Evolutionary conservation across 1,140 invertebrate genomes (phyloP), one percentile per base, ranked within the genome.

Genomic region (Pseudomyrmex pallidus): DNA sequence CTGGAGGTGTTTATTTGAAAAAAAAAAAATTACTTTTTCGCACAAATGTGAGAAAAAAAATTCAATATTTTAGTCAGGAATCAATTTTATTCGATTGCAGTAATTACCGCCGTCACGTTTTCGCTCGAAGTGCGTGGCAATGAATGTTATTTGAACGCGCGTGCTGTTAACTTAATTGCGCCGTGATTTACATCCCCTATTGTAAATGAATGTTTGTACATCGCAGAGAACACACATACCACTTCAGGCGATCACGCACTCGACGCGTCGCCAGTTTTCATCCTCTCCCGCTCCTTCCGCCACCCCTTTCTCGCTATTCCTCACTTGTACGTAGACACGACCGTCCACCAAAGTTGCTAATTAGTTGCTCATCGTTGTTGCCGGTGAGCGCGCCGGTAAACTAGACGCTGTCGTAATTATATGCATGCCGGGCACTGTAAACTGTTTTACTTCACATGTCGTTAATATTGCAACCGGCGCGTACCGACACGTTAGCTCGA

Each of bases 341-440:
- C 64, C 62, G 64, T 57, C 52, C 57, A 66, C 57, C 72, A 56
- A 86, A 85, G 84, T 85, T 85, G 50, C 85, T 86, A 86, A 86
- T 86, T 86, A 86, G 85, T 86, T 82, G 82, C 66, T 83, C 82
- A 72, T 76, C 82, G 73, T 84, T 77, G 74, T 86, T 84, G 63
- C 66, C 57, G 35, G 64, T 52, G 67, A 76, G 48, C 56, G 72
- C 46, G 25, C 74, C 84, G 64, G 50, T 70, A 77, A 77, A 66
- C 85, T 76, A 68, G 84, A 76, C 54, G 80, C 62, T 50, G 73
- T 74, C 68, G 84, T 85, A 85, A 85, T 85, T 85, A 85, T 85
- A 82, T 82, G 77, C 84, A 73, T 83, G 62, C 56, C 67, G 61
- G 48, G 17, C 61, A 57, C 52, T 57, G 48, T 57, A 85, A 86